Evolutionary conservation across 2,888 invertebrate species (phyloP).

Genomic region (Polydrusus tereticollis): DNA sequence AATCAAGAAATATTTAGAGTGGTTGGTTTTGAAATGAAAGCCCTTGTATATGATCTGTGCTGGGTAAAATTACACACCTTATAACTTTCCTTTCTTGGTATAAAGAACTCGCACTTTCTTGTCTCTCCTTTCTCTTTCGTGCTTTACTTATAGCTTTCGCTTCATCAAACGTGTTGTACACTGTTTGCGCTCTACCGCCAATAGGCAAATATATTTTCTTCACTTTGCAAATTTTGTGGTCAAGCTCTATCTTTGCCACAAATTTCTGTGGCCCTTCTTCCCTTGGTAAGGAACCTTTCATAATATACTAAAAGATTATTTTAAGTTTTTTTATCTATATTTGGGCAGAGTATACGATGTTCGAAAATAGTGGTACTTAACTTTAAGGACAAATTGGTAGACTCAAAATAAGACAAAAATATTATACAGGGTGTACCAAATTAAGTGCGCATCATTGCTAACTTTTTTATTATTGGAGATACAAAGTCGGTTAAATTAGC

Average conservation of each 20-base stretch:
- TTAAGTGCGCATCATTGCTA: no score
- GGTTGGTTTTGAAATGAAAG: no score
- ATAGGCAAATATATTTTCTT: constrained; percentile 51
- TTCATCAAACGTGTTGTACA: constrained; percentile 60
- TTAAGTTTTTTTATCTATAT: no score
- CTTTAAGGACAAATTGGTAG: no score
- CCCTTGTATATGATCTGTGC: no score
- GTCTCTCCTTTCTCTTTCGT: constrained; percentile 75
- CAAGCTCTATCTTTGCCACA: constrained; percentile 53
- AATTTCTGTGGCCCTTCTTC: constrained; percentile 52
- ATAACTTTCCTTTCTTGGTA: constrained; percentile 74
- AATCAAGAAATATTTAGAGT: no score
- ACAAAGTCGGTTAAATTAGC: no score
- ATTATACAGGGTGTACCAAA: no score
- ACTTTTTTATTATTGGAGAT: no score
- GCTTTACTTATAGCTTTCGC: constrained; percentile 65
- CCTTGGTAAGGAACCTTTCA: constrained; percentile 52
- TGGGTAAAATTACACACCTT: constrained; percentile 56
- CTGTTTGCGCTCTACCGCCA: constrained; percentile 43
- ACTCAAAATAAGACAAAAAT: no score
- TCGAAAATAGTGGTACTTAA: no score
- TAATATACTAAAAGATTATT: constrained; percentile 30
- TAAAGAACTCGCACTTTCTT: constrained; percentile 72
- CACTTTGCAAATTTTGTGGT: constrained; percentile 53
- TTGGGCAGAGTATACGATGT: no score